Evolutionary conservation across 37 sponge, comb jelly and placozoan genomes (phyloP).

Genomic region (Theonella swinhoei): DNA sequence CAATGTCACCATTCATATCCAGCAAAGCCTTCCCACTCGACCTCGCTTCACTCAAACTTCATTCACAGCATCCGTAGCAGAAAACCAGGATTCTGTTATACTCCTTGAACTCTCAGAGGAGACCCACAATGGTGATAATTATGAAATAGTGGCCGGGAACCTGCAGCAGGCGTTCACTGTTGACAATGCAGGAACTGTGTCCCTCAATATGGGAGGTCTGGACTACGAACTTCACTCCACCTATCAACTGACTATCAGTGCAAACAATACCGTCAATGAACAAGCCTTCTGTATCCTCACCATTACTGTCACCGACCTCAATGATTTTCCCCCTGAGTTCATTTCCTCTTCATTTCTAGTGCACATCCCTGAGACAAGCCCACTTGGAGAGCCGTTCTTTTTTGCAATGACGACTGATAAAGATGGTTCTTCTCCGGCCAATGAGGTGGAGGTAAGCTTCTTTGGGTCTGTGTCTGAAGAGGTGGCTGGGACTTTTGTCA

Average conservation of each 20-base stretch:
- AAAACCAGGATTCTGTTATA: constrained; percentile 3
- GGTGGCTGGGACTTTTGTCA: constrained; percentile 2
- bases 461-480: constrained; percentile 8
- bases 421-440: constrained; percentile 49
- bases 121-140: constrained; percentile 10
- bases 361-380: constrained; percentile 58
- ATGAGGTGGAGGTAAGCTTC: constrained; percentile 5
- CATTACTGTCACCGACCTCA: constrained; percentile 53
- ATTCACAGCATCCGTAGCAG: neutral
- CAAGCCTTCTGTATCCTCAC: constrained; percentile 40
- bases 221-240: constrained; percentile 53
- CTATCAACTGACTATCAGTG: constrained; percentile 58
- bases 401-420: constrained; percentile 37
- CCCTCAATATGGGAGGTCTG: constrained; percentile 3
- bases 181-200: neutral
- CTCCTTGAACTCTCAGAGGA: constrained; percentile 4
- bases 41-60: constrained; percentile 8
- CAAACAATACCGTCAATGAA: neutral
- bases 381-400: constrained; percentile 23
- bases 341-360: constrained; percentile 31
- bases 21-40: neutral
- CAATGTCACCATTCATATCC: neutral
- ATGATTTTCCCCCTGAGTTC: constrained; percentile 71
- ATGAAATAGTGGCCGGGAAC: constrained; percentile 10
- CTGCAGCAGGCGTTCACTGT: constrained; percentile 9